Conservation (phyloP, 53 echinoderm and acorn worm species). For the Luidia sarsii region DNA sequence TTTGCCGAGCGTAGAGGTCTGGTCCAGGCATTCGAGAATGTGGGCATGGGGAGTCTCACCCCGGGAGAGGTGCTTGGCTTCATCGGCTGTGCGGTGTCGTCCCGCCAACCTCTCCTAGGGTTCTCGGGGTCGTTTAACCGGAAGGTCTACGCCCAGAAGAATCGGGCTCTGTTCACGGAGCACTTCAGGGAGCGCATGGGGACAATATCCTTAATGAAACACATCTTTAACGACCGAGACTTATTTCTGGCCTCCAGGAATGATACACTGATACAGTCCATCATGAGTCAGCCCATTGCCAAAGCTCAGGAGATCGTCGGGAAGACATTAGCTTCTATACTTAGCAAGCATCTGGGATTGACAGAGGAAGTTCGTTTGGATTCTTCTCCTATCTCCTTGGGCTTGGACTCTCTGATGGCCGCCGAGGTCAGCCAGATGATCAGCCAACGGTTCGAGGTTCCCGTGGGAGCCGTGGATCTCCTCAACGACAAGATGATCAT, state of each 20-base stretch:
- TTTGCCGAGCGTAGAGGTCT: constrained; percentile 64
- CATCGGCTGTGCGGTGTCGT: constrained; percentile 35
- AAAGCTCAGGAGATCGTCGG: constrained; percentile 37
- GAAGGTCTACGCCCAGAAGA: constrained; percentile 16
- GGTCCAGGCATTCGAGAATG: constrained; percentile 38
- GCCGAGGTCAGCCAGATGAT: constrained; percentile 50
- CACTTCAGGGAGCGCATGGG: constrained; percentile 44
- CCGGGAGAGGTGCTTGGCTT: constrained; percentile 43
- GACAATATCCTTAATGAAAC: constrained; percentile 53
- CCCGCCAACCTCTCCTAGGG: constrained; percentile 21
- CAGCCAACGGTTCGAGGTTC: constrained; percentile 48
- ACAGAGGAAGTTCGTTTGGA: constrained; percentile 21
- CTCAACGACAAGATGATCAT: constrained; percentile 61
- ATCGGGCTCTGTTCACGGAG: constrained; percentile 17
- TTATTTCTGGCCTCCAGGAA: neutral
- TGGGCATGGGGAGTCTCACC: constrained; percentile 49
- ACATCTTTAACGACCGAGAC: constrained; percentile 32
- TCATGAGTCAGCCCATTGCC: constrained; percentile 19
- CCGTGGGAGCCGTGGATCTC: constrained; percentile 54
- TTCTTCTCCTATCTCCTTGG: constrained; percentile 48
- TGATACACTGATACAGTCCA: constrained; percentile 29
- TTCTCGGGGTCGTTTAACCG: constrained; percentile 26
- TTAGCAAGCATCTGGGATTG: constrained; percentile 59
- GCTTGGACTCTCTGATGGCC: constrained; percentile 68
- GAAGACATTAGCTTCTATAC: constrained; percentile 10